Base-by-base conservation (phyloP, 2,797 vertebrate species). In the Parauchenoglanis punctatus region DNA sequence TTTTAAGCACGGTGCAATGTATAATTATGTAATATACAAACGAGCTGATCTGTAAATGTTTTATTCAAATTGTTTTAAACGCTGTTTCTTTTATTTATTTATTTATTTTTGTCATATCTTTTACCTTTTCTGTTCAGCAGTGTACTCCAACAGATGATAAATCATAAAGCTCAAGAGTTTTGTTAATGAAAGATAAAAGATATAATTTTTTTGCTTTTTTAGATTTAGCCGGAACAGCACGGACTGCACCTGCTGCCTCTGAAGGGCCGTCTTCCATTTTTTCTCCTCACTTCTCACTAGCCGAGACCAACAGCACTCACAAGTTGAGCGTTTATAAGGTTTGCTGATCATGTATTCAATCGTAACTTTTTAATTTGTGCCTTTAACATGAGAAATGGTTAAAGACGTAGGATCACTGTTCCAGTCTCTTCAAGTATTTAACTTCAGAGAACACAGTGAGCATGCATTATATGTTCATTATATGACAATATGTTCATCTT, bases 291-390 rank as follows among this genome's bases (percentile, higher is more conserved):
- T 96, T 96, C 90, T 93, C 92, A 40, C 81, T 89, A 58, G 91
- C 89, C 52, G 87, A 54, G 58, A 61, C 90, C 4, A 25, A 2
- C 80, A 31, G 25, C 44, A 61, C 46, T 59, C 82, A 91, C 86
- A 90, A 90, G 87, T 91, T 93, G 90, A 75, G 76, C 56, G 95
- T 96, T 90, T 96, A 96, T 90, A 93, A 90, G 93, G 96, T 96
- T 92, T 73, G 65, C 13, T 23, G 23, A 31, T 54, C 89, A 77
- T 94, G 31, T 18, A 23, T 23, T 35, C 73, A 46, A 58, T 28
- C 10, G 2, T 44, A 44, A 44, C 35, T 72, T 72, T 35, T 23
- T 18, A 72, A 31, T 12, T n/a, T 31, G 65, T 0, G 13, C 65
- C 7, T 17, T 35, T 17, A 35, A 35, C 5, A 7, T 7, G 28